A percentile compares a stretch with the other conserved stretches of the same genome.
Conservation (phyloP, 1,140 invertebrate species). For the Oncopodura yosiiana region DNA sequence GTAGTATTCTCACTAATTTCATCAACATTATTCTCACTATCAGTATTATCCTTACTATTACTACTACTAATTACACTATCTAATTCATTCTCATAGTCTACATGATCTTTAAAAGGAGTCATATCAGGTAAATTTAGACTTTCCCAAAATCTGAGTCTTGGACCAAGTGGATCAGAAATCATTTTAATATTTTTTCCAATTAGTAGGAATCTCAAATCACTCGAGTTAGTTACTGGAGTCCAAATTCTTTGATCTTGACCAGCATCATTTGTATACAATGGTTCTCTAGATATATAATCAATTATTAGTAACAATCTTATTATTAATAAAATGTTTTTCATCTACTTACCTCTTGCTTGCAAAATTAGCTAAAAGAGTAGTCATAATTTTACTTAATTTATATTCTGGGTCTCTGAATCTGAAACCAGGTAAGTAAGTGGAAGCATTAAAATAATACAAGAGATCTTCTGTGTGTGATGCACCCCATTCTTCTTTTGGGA, state of each 20-base stretch:
- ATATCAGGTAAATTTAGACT: conserved; percentile 2
- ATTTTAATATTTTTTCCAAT: conserved; percentile 16
- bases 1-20: no score
- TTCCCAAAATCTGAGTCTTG: conserved; percentile 31
- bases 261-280: conserved; percentile 14
- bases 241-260: conserved; percentile 19
- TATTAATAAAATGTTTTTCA: background rate
- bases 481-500: conserved; percentile 22
- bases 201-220: conserved; percentile 17
- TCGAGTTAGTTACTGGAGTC: conserved; percentile 5
- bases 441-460: conserved; percentile 23
- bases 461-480: conserved; percentile 26
- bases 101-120: conserved; percentile 8
- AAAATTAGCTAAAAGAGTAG: conserved; percentile 26
- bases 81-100: no score
- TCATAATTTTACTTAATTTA: conserved; percentile 23
- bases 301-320: background rate
- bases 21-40: no score
- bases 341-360: conserved; percentile 3
- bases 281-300: conserved; percentile 16
- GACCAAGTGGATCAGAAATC: conserved; percentile 21
- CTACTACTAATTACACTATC: no score
- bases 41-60: no score
- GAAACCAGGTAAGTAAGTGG: conserved; percentile 17
- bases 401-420: conserved; percentile 16